Evolutionary conservation across 2,797 vertebrate species (phyloP), one percentile per base, ranked within the genome.

Genomic region (Characodon lateralis): DNA sequence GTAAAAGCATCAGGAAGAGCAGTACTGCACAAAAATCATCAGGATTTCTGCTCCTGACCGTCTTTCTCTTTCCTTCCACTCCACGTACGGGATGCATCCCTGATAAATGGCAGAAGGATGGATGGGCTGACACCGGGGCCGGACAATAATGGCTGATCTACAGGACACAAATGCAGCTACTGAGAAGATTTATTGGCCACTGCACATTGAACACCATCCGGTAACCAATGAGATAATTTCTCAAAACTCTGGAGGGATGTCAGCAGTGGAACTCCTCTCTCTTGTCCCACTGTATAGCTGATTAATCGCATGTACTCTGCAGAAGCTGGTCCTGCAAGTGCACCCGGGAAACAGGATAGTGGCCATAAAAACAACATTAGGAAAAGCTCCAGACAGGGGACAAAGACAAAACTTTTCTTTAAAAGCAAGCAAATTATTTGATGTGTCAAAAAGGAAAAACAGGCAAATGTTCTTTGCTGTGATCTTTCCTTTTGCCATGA

Each of bases 81-180:
- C 79, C 89, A 93, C 83, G 90, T 93, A 96, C 96, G 94, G 91
- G 93, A 96, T 94, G 94, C 93, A 95, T 95, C 97, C 96, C 95
- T 98, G 97, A 99, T 97, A 96, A 97, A 99, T 98, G 97, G 95
- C 93, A 94, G 95, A 96, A 97, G 96, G 97, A 98, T 96, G 96
- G 96, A 98, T 97, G 97, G 96, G 96, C 97, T 97, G 97, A 97
- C 97, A 97, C 97, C 96, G 96, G 95, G 95, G 95, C 96, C 93
- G 95, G 96, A 98, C 97, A 97, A 97, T 98, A 98, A 98, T 95
- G 96, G 95, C 96, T 98, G 97, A 99, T 97, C 96, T 98, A 98
- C 96, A 97, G 96, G 96, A 98, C 97, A 96, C 95, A 96, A 97
- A 96, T 96, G 95, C 96, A 96, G 96, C 97, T 97, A 96, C 96